Evolutionary conservation across 2,113 vertebrate species (phyloP).

Genomic region (Istiophorus platypterus): DNA sequence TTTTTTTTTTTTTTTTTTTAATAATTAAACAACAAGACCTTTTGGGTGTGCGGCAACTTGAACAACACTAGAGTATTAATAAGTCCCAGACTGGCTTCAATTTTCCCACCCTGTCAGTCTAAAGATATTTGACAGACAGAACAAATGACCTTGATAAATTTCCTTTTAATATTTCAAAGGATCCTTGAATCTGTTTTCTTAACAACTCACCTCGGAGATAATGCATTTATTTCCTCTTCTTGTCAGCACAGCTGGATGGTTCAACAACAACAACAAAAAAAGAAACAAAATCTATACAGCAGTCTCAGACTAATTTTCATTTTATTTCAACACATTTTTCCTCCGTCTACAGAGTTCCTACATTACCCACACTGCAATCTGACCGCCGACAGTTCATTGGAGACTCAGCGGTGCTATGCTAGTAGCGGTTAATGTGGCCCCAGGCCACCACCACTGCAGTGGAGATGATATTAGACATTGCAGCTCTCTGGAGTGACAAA

Average conservation of each 20-base stretch:
- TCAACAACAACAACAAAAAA: too few relatives aligned
- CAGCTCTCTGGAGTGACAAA: too few relatives aligned
- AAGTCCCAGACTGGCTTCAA: constrained; percentile 15
- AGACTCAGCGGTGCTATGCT: background rate
- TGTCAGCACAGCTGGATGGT: background rate
- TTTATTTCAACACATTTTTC: background rate
- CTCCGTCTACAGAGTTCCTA: background rate
- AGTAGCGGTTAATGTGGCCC: background rate
- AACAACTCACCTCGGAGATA: constrained; percentile 34
- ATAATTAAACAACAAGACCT: background rate
- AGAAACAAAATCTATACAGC: background rate
- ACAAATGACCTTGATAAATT: constrained; percentile 22
- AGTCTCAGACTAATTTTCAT: background rate
- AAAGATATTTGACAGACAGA: constrained; percentile 8
- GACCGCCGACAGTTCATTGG: background rate
- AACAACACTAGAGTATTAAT: constrained; percentile 4
- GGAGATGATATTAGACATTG: background rate
- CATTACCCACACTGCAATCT: background rate
- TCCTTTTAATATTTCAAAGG: constrained; percentile 49
- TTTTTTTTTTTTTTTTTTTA: background rate
- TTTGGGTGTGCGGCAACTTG: background rate
- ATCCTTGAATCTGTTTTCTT: constrained; percentile 31
- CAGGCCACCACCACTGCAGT: background rate
- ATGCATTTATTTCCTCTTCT: background rate
- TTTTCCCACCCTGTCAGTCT: background rate